Conservation (phyloP, 2,888 invertebrate species). For the Parnassius apollo region DNA sequence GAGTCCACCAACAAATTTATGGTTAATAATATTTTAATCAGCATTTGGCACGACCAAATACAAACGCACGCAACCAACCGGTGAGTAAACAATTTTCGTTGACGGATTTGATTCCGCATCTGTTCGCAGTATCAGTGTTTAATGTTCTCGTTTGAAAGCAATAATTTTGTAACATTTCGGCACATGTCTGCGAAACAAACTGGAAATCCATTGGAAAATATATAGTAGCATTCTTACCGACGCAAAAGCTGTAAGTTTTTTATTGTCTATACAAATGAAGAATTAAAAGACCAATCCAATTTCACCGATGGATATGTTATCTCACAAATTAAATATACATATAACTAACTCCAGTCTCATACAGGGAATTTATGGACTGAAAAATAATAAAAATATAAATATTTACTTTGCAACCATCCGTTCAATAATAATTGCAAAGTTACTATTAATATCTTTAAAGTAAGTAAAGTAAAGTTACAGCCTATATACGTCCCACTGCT, state of each 20-base stretch:
- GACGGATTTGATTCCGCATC: slow-evolving; percentile 20
- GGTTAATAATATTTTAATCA: slow-evolving; percentile 16
- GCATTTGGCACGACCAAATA: slow-evolving; percentile 18
- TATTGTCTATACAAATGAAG: slow-evolving; percentile 22
- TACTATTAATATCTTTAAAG: too few species aligned
- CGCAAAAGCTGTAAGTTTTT: slow-evolving; percentile 2
- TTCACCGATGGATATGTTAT: slow-evolving; percentile 9
- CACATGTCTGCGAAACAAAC: slow-evolving; percentile 20
- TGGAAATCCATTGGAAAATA: slow-evolving; percentile 11
- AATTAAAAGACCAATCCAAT: slow-evolving; percentile 25
- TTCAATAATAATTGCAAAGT: too few species aligned
- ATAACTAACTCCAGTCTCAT: too few species aligned
- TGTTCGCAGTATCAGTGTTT: slow-evolving; percentile 24
- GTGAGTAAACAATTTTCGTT: slow-evolving; percentile 23
- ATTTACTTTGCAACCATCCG: too few species aligned
- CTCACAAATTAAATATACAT: too few species aligned
- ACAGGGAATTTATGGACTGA: too few species aligned
- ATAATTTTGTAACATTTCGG: slow-evolving; percentile 18
- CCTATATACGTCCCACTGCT: too few species aligned
- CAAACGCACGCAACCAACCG: slow-evolving; percentile 18
- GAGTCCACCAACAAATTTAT: background rate
- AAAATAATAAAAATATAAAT: too few species aligned
- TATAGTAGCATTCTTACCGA: slow-evolving; percentile 12
- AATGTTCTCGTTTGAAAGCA: slow-evolving; percentile 19
- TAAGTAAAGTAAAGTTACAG: too few species aligned